These are phyloP conservation scores for Oreocharis arfaki DNA, from an alignment of 2,113 vertebrate genomes.

Conservation along the genomic window DNA sequence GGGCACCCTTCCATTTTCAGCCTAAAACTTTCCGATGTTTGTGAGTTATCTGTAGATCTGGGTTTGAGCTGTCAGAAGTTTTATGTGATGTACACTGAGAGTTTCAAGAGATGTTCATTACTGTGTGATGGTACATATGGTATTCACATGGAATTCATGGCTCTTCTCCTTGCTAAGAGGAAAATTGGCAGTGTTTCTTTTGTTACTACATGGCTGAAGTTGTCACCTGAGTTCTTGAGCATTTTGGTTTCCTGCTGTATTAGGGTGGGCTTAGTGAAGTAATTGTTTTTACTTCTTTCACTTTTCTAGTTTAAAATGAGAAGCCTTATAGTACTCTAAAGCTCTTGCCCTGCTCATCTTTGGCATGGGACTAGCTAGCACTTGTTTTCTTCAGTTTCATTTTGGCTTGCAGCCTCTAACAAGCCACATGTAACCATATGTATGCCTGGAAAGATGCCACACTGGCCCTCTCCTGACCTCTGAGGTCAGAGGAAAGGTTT, in stretches of 20 bases:
- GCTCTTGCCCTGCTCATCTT: background rate
- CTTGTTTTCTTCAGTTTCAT: background rate
- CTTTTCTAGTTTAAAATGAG: background rate
- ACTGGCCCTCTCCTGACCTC: background rate
- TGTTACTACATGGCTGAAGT: background rate
- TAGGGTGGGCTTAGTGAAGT: background rate
- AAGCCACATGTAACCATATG: background rate
- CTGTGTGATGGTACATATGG: background rate
- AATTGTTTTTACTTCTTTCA: background rate
- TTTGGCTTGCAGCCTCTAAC: background rate
- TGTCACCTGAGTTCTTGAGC: background rate
- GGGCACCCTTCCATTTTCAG: background rate
- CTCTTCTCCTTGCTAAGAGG: background rate
- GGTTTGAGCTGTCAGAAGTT: background rate
- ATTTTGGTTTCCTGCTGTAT: background rate
- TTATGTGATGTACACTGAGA: background rate
- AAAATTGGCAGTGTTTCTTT: background rate
- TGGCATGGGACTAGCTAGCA: background rate
- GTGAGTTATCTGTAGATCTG: background rate
- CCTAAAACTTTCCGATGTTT: background rate
- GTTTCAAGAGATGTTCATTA: background rate
- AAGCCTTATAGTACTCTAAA: background rate
- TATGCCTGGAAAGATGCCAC: background rate
- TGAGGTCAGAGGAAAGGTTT: constrained; percentile 1
- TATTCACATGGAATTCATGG: background rate